These are phyloP conservation scores for Misgurnus anguillicaudatus DNA, from an alignment of 2,113 vertebrate species.

Conservation along the genomic window DNA sequence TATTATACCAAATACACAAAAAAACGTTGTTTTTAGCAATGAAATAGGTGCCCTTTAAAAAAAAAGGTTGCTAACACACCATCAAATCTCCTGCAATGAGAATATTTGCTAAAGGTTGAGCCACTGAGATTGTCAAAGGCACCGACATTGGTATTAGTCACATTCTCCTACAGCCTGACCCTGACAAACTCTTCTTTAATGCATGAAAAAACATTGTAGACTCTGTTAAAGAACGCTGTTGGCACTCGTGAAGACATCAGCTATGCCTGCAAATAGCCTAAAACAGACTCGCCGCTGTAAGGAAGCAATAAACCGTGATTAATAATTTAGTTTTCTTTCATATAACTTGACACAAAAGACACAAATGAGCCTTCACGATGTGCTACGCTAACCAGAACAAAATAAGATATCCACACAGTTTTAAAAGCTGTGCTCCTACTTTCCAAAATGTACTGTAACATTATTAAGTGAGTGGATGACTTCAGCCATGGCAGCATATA, in stretches of 20 bases:
- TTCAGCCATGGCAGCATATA: neutral
- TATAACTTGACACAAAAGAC: slow-evolving; percentile 5
- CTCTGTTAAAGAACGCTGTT: slow-evolving; percentile 21
- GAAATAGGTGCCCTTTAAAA: no score
- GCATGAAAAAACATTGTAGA: slow-evolving; percentile 43
- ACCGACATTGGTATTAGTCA: slow-evolving; percentile 19
- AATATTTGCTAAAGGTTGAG: neutral
- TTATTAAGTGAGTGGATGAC: neutral
- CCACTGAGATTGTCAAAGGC: neutral
- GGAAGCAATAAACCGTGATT: slow-evolving; percentile 16
- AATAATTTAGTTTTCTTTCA: slow-evolving; percentile 37
- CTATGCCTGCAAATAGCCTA: neutral
- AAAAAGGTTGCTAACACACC: neutral
- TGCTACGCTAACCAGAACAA: neutral
- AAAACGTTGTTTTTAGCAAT: no score
- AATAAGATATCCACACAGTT: neutral
- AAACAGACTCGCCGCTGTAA: slow-evolving; percentile 3
- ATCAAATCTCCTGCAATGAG: neutral
- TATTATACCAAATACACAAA: no score
- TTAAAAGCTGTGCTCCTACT: neutral
- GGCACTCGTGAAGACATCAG: slow-evolving; percentile 1
- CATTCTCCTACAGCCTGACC: slow-evolving; percentile 23
- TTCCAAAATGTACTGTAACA: neutral
- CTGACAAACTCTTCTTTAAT: slow-evolving; percentile 39
- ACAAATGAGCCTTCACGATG: neutral